Percentiles rank a stretch among this genome's conserved stretches.
These are phyloP conservation scores for Pterois miles DNA, from an alignment of 2,797 vertebrate species.

Conservation along the genomic window DNA sequence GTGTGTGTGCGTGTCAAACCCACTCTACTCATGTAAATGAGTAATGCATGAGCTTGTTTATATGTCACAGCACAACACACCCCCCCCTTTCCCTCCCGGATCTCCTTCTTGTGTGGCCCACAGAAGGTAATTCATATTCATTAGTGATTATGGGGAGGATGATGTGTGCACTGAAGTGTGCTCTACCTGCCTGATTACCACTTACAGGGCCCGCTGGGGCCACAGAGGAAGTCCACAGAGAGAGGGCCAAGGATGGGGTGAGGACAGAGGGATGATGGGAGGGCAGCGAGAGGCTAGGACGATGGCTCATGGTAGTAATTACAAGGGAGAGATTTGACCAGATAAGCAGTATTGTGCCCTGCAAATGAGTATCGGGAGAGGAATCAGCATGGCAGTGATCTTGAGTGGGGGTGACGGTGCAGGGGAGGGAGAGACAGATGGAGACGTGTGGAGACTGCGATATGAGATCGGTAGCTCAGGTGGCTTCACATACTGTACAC, in stretches of 20 bases:
- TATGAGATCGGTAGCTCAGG: conserved; percentile 51
- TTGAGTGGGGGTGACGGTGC: conserved; percentile 48
- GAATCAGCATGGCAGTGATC: conserved; percentile 63
- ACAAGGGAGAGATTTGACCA: conserved; percentile 77
- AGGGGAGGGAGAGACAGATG: conserved; percentile 52
- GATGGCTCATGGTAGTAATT: conserved; percentile 77
- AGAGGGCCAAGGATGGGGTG: conserved; percentile 49
- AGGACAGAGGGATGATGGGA: conserved; percentile 55
- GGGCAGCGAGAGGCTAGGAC: conserved; percentile 25
- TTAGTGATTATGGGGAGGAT: conserved; percentile 79
- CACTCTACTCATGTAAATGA: conserved; percentile 67
- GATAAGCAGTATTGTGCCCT: conserved; percentile 77
- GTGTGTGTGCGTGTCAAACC: conserved; percentile 54
- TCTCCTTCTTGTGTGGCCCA: conserved; percentile 70
- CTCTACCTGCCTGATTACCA: conserved; percentile 85
- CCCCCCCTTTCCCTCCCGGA: conserved; percentile 14
- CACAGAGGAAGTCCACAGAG: conserved; percentile 47
- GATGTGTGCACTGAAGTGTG: conserved; percentile 82
- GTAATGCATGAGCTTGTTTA: conserved; percentile 78
- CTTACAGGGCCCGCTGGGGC: conserved; percentile 71
- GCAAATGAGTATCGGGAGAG: conserved; percentile 72
- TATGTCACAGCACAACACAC: conserved; percentile 72
- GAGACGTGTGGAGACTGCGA: conserved; percentile 57
- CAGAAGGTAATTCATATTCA: conserved; percentile 86
- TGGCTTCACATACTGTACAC: conserved; percentile 39